phyloP scores from a whole-genome alignment of 2,888 invertebrate species.

The Limnephilus lunatus region DNA sequence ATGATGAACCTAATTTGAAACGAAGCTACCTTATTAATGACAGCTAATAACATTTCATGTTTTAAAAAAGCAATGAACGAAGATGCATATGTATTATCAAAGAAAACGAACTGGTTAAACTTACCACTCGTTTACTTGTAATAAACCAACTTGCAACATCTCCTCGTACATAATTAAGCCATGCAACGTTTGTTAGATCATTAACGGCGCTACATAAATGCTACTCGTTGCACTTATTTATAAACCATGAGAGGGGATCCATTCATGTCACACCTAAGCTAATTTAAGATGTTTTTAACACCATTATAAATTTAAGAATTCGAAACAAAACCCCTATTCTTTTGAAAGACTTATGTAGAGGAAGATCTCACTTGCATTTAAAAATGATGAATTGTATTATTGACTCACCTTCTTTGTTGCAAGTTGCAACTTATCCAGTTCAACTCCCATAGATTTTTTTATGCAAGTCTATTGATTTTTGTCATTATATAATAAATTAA shows the following conservation, averaged over 20 bases:
- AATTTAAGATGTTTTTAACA: neutral
- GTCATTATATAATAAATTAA: too few species aligned
- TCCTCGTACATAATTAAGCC: neutral
- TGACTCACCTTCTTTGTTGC: neutral
- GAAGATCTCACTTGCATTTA: neutral
- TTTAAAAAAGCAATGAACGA: neutral
- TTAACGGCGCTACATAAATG: slow-evolving; percentile 15
- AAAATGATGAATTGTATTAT: neutral
- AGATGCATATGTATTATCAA: neutral
- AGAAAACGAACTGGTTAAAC: neutral
- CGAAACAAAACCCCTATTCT: neutral
- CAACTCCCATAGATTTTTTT: neutral
- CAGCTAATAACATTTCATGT: neutral
- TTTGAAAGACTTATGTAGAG: neutral
- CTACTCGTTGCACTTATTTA: slow-evolving; percentile 18
- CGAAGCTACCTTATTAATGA: neutral
- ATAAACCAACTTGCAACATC: neutral
- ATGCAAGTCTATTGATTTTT: too few species aligned
- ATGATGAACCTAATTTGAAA: neutral
- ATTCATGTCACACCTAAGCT: slow-evolving; percentile 24
- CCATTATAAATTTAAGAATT: neutral
- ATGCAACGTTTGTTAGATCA: slow-evolving; percentile 30
- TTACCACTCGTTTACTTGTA: neutral
- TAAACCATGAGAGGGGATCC: slow-evolving; percentile 26
- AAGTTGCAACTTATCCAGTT: neutral